phyloP scores from a whole-genome alignment of 2,888 invertebrate genomes.

The Maniola hyperantus region DNA sequence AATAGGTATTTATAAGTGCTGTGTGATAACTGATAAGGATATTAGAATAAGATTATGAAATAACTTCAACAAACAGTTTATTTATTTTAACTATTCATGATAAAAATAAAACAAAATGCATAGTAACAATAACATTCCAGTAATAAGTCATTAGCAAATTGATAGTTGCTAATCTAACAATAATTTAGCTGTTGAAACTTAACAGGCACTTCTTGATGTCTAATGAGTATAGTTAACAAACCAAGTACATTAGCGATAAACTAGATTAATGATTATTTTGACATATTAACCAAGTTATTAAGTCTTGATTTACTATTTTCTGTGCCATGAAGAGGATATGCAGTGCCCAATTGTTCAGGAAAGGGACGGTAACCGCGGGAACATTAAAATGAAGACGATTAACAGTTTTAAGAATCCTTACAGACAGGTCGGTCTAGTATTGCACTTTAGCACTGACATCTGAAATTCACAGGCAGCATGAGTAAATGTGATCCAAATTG shows the following conservation, averaged over 20 bases:
- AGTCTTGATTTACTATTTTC: slow-evolving; percentile 57
- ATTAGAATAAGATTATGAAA: slow-evolving; percentile 14
- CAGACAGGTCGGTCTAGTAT: slow-evolving; percentile 71
- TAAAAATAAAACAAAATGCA: slow-evolving; percentile 9
- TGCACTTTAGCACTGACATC: slow-evolving; percentile 44
- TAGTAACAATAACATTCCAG: slow-evolving; percentile 9
- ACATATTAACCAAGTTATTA: slow-evolving; percentile 26
- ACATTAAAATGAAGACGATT: slow-evolving; percentile 75
- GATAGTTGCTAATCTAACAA: not conserved
- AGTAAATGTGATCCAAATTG: slow-evolving; percentile 21
- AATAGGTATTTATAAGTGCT: not conserved
- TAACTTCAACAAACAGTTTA: not conserved
- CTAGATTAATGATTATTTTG: slow-evolving; percentile 26
- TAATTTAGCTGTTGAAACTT: slow-evolving; percentile 19
- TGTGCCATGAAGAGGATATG: slow-evolving; percentile 75
- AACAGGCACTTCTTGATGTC: slow-evolving; percentile 13
- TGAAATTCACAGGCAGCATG: slow-evolving; percentile 62
- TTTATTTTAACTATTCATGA: slow-evolving; percentile 16
- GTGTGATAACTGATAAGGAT: slow-evolving; percentile 8
- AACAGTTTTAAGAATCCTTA: slow-evolving; percentile 75
- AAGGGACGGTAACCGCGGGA: slow-evolving; percentile 70
- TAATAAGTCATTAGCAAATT: slow-evolving; percentile 7
- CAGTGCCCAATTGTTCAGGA: slow-evolving; percentile 76
- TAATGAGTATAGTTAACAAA: not conserved
- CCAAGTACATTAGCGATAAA: slow-evolving; percentile 19